Percentiles rank a stretch among this genome's conserved stretches.
phyloP scores from a whole-genome alignment of 2,888 invertebrate species.

The Blastobasis adustella region DNA sequence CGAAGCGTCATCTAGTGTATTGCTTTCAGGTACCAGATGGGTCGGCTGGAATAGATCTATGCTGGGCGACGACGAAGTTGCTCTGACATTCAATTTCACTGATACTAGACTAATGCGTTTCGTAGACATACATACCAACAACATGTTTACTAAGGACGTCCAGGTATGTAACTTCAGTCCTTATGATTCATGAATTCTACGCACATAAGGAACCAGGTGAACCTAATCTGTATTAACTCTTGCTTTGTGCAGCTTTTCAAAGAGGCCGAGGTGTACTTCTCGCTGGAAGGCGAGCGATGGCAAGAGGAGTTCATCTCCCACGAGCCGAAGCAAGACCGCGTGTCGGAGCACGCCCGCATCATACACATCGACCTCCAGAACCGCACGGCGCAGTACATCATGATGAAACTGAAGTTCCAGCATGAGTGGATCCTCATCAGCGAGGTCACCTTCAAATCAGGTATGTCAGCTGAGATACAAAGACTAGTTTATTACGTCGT shows the following conservation, averaged over 20 bases:
- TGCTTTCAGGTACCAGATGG: slow-evolving; percentile 80
- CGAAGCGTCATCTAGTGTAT: slow-evolving; percentile 2
- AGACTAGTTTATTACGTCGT: too few relatives aligned
- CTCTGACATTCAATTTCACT: slow-evolving; percentile 88
- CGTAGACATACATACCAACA: slow-evolving; percentile 84
- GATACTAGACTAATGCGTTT: slow-evolving; percentile 82
- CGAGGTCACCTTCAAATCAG: slow-evolving; percentile 89
- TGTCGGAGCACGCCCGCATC: slow-evolving; percentile 75
- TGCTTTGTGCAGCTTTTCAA: slow-evolving; percentile 79
- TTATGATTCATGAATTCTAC: too few relatives aligned
- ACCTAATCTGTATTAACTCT: not conserved
- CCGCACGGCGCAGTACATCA: slow-evolving; percentile 84
- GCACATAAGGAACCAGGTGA: too few relatives aligned
- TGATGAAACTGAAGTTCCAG: slow-evolving; percentile 83
- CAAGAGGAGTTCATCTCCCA: slow-evolving; percentile 79
- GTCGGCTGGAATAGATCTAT: slow-evolving; percentile 89
- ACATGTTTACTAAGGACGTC: slow-evolving; percentile 86
- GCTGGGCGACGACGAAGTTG: slow-evolving; percentile 75
- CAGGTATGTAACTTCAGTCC: slow-evolving; percentile 68
- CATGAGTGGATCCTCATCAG: slow-evolving; percentile 92
- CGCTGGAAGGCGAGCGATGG: slow-evolving; percentile 84
- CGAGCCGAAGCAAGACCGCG: slow-evolving; percentile 72
- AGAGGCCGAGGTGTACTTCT: slow-evolving; percentile 84
- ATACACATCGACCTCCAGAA: slow-evolving; percentile 84
- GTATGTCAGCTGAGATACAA: slow-evolving; percentile 57